These are phyloP conservation scores for Dasysyrphus tricinctus DNA, from an alignment of 2,888 invertebrate species.

Conservation along the genomic window DNA sequence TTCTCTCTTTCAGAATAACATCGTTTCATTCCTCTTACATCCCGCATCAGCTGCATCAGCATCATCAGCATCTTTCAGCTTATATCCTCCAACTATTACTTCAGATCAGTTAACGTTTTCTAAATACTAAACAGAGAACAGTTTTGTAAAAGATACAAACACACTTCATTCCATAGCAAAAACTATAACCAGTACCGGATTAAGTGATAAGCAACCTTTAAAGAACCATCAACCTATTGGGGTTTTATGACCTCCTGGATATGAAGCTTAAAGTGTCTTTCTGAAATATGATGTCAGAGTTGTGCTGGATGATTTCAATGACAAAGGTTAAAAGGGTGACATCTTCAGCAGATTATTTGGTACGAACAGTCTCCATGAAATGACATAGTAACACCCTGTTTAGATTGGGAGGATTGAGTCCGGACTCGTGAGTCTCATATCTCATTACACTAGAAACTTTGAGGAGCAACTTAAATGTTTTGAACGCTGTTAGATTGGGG, in stretches of 20 bases:
- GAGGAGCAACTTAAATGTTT: no score
- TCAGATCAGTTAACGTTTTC: conserved; percentile 72
- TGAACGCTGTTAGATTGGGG: no score
- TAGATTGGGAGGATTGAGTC: no score
- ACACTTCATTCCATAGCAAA: conserved; percentile 19
- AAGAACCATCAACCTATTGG: background rate
- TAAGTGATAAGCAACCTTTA: background rate
- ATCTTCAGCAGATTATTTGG: no score
- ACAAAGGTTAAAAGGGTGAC: no score
- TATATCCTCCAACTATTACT: conserved; percentile 38
- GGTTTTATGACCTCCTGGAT: background rate
- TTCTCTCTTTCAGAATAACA: background rate
- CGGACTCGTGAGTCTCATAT: no score
- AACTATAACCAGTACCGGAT: background rate
- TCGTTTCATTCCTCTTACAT: conserved; percentile 10
- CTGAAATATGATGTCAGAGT: no score
- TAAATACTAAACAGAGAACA: conserved; percentile 58
- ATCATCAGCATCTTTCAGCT: conserved; percentile 2
- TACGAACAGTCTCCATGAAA: no score
- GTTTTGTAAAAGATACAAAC: conserved; percentile 35
- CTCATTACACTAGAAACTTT: no score
- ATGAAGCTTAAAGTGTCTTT: no score
- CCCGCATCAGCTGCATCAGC: background rate
- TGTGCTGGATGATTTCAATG: no score
- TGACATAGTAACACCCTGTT: no score